Conservation (phyloP, 2,888 invertebrate species). For the Neoaliturus tenellus region DNA sequence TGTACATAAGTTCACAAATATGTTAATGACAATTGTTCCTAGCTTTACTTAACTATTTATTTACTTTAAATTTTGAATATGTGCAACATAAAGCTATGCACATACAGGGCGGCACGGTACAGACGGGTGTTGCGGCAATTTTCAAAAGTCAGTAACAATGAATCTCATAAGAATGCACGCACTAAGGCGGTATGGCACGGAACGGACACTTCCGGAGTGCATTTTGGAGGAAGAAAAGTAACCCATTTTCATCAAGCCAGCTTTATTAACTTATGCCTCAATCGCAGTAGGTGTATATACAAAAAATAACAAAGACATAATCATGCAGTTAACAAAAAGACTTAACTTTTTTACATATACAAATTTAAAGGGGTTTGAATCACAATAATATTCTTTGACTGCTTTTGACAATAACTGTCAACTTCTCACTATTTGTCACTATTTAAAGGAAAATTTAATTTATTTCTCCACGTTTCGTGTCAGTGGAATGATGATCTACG, state of each 20-base stretch:
- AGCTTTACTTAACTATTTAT: too few species aligned
- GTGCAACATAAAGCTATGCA: too few species aligned
- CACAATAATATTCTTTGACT: not conserved
- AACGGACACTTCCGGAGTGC: not conserved
- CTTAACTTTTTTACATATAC: not conserved
- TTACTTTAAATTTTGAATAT: too few species aligned
- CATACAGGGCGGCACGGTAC: too few species aligned
- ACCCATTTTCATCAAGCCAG: constrained; percentile 15
- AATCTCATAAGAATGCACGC: too few species aligned
- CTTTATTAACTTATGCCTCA: constrained; percentile 41
- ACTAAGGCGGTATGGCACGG: too few species aligned
- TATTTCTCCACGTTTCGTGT: constrained; percentile 58
- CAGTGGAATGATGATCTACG: constrained; percentile 55
- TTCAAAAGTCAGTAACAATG: too few species aligned
- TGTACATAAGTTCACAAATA: too few species aligned
- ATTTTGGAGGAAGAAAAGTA: not conserved
- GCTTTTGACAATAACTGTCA: not conserved
- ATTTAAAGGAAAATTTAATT: constrained; percentile 20
- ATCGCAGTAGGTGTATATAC: not conserved
- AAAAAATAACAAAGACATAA: constrained; percentile 28
- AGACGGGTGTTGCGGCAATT: too few species aligned
- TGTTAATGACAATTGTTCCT: too few species aligned
- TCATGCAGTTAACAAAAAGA: constrained; percentile 17
- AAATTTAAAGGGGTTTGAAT: constrained; percentile 14
- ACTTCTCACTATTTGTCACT: constrained; percentile 24